Conservation (phyloP, 2,797 vertebrate genomes). For the Diplodus puntazzo region DNA sequence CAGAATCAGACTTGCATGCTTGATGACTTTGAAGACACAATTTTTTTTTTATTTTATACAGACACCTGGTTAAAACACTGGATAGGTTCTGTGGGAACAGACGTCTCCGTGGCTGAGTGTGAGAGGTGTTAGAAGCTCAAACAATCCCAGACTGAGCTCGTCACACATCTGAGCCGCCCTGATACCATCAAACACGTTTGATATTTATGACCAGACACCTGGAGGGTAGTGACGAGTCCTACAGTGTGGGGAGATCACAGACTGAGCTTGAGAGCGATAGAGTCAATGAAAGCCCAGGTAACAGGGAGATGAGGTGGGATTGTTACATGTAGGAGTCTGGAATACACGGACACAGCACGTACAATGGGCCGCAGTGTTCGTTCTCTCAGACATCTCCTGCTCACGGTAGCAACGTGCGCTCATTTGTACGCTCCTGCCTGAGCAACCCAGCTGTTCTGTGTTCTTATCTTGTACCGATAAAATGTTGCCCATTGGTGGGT, state of each 20-base stretch:
- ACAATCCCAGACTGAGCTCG: conserved; percentile 26
- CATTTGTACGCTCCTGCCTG: not conserved
- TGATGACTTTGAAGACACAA: not conserved
- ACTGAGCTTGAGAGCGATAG: conserved; percentile 33
- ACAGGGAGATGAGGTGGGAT: conserved; percentile 27
- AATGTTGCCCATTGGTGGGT: not conserved
- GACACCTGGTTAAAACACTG: not conserved
- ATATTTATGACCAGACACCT: conserved; percentile 47
- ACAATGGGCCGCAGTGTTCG: not conserved
- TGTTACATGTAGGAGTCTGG: not conserved
- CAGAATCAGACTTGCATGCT: conserved; percentile 5
- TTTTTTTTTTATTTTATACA: not conserved
- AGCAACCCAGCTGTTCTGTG: not conserved
- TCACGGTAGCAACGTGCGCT: not conserved
- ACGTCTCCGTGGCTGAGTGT: not conserved
- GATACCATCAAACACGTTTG: conserved; percentile 44
- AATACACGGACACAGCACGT: not conserved
- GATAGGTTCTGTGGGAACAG: not conserved
- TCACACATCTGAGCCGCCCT: conserved; percentile 23
- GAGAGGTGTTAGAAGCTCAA: conserved; percentile 40
- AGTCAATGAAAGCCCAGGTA: conserved; percentile 16
- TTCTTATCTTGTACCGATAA: not conserved
- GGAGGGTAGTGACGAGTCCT: conserved; percentile 30
- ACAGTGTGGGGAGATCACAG: conserved; percentile 39
- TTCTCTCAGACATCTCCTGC: conserved; percentile 14